Evolutionary conservation across 2,888 invertebrate genomes (phyloP).

Genomic region (Drosophila recens): DNA sequence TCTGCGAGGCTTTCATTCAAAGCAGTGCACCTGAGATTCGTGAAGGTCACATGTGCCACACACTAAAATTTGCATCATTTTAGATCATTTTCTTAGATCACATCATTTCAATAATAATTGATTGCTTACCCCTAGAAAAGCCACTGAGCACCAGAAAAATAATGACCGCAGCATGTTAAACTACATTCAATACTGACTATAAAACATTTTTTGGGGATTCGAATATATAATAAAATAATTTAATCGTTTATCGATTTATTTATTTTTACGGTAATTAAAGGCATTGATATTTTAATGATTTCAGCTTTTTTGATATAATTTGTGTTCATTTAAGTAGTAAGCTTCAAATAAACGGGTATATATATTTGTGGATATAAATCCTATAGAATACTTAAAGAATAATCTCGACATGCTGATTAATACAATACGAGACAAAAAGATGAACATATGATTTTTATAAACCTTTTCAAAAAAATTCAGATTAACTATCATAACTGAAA

Average conservation of each 20-base stretch:
- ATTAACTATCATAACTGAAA: not conserved
- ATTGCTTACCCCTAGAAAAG: conserved; percentile 21
- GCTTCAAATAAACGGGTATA: no score
- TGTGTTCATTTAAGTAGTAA: not conserved
- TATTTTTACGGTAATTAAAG: conserved; percentile 19
- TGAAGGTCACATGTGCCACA: conserved; percentile 39
- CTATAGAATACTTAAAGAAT: not conserved
- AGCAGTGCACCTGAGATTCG: conserved; percentile 19
- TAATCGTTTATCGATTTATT: not conserved
- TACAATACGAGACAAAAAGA: not conserved
- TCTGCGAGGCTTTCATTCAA: not conserved
- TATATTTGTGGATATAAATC: no score
- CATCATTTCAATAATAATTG: not conserved
- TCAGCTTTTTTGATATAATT: not conserved
- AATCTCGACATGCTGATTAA: not conserved
- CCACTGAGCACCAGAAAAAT: not conserved
- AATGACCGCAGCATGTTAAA: conserved; percentile 13
- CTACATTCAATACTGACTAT: not conserved
- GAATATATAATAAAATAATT: not conserved
- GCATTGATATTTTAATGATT: conserved; percentile 4
- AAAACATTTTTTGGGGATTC: no score
- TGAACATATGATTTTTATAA: not conserved
- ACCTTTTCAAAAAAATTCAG: fast-evolving
- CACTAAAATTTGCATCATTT: conserved; percentile 4
- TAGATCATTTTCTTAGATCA: fast-evolving